These are phyloP conservation scores for Euzetes globulus DNA, from an alignment of 2,888 invertebrate genomes.

Conservation along the genomic window DNA sequence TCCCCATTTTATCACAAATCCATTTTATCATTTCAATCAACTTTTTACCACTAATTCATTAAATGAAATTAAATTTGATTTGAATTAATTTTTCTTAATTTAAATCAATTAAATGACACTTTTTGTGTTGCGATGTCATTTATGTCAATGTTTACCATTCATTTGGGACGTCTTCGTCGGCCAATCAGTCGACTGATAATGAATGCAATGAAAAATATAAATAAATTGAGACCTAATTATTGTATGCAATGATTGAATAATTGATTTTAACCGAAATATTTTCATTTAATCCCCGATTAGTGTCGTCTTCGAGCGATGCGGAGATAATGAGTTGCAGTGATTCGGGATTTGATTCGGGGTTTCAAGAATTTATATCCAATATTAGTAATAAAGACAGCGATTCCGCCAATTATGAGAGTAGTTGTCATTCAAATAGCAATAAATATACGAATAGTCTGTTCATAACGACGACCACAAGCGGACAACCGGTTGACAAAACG, in stretches of 20 bases:
- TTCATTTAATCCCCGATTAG: not conserved
- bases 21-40: no score
- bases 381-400: slow-evolving; percentile 30
- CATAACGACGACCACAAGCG: not conserved
- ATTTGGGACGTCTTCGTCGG: not conserved
- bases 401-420: slow-evolving; percentile 41
- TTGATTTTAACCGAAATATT: not conserved
- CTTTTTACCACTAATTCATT: no score
- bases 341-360: slow-evolving; percentile 41
- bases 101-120: not conserved
- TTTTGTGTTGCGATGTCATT: not conserved
- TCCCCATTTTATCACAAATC: no score
- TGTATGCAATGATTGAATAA: slow-evolving; percentile 3
- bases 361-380: slow-evolving; percentile 41
- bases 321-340: slow-evolving; percentile 39
- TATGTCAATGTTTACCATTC: not conserved
- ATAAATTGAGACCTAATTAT: not conserved
- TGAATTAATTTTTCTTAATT: not conserved
- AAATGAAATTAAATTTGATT: not conserved
- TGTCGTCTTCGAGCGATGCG: slow-evolving; percentile 14
- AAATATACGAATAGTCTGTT: slow-evolving; percentile 14
- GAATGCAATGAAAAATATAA: not conserved
- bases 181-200: not conserved
- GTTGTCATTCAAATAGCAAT: not conserved
- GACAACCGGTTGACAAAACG: not conserved